A percentile compares a stretch with the other conserved stretches of the same genome.
These are phyloP conservation scores for Meloe dianella DNA, from an alignment of 2,888 invertebrate genomes.

Conservation along the genomic window DNA sequence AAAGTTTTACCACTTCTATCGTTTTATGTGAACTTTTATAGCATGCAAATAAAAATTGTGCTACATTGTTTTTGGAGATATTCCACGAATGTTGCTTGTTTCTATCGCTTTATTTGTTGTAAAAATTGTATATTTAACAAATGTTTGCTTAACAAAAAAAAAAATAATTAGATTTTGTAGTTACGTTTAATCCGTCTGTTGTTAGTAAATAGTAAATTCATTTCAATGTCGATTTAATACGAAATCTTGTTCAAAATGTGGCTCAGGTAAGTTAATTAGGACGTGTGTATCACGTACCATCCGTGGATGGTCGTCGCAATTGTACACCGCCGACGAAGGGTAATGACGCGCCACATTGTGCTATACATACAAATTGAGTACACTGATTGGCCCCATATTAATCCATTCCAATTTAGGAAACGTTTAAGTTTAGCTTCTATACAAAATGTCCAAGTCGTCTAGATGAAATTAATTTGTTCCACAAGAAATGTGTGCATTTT, in stretches of 20 bases:
- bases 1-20: not conserved
- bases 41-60: slow-evolving; percentile 1
- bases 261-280: slow-evolving; percentile 51
- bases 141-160: no score
- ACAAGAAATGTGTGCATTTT: not conserved
- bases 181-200: slow-evolving; percentile 29
- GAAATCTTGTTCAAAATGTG: slow-evolving; percentile 49
- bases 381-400: slow-evolving; percentile 41
- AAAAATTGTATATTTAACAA: no score
- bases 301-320: slow-evolving; percentile 41
- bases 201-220: slow-evolving; percentile 41
- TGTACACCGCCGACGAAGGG: slow-evolving; percentile 36
- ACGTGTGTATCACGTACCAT: slow-evolving; percentile 48
- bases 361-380: slow-evolving; percentile 56
- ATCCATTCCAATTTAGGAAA: slow-evolving; percentile 34
- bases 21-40: not conserved
- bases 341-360: slow-evolving; percentile 49
- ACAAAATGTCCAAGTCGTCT: not conserved
- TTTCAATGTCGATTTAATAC: slow-evolving; percentile 51
- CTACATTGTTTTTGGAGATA: not conserved
- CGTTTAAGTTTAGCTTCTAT: not conserved
- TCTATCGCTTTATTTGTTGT: no score
- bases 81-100: slow-evolving; percentile 7
- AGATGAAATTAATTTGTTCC: not conserved
- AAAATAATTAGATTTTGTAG: slow-evolving; percentile 32